A percentile compares a stretch with the other conserved stretches of the same genome.
These are phyloP conservation scores for Venustoraphidia nigricollis DNA, from an alignment of 2,888 invertebrate species.

Conservation along the genomic window DNA sequence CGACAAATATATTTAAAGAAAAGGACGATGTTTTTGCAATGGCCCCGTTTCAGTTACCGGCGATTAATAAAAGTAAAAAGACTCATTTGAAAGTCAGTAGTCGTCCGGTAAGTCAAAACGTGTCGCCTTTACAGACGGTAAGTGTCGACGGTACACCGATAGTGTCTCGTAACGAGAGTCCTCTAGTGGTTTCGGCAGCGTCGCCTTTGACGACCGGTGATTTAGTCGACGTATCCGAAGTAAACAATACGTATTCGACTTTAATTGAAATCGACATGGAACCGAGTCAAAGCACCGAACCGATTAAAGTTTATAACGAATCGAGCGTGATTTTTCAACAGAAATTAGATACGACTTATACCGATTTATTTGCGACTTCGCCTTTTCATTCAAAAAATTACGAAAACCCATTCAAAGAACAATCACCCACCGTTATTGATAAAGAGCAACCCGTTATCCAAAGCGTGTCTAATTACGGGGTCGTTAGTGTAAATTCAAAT, in stretches of 20 bases:
- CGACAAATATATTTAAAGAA: slow-evolving; percentile 26
- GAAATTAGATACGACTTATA: no score
- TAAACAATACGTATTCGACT: not conserved
- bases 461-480: slow-evolving; percentile 19
- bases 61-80: slow-evolving; percentile 10
- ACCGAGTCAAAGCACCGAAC: not conserved
- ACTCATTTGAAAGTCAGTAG: slow-evolving; percentile 1
- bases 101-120: not conserved
- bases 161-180: not conserved
- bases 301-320: not conserved
- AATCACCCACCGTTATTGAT: no score
- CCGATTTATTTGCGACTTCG: no score
- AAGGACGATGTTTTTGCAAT: slow-evolving; percentile 49
- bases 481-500: slow-evolving; percentile 21
- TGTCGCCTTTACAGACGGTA: not conserved
- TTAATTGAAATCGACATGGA: slow-evolving; percentile 3
- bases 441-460: slow-evolving; percentile 5
- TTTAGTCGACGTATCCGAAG: slow-evolving; percentile 4
- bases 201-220: slow-evolving; percentile 2
- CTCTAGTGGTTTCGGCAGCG: not conserved
- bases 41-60: slow-evolving; percentile 42
- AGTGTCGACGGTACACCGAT: not conserved
- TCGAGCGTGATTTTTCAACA: not conserved
- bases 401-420: no score
- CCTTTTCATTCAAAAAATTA: no score